phyloP scores from a whole-genome alignment of 2,797 vertebrate genomes.

The Halcyon smyrnensis region DNA sequence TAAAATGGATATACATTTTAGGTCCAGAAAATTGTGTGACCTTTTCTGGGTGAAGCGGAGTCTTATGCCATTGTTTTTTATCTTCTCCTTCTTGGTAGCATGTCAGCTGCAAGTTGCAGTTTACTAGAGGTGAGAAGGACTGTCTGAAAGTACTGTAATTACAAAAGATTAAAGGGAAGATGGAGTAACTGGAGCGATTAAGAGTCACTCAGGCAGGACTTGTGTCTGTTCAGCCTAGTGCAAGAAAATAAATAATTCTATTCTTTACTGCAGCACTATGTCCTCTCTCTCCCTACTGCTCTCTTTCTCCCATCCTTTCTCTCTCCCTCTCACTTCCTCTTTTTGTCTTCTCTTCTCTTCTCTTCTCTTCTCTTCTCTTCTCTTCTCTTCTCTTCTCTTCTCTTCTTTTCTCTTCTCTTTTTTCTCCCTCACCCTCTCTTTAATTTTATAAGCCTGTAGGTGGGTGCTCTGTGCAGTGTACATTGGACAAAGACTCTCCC shows the following conservation, averaged over 20 bases:
- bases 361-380: too few species aligned
- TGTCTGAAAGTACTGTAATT: neutral
- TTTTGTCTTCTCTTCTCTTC: too few species aligned
- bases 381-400: too few species aligned
- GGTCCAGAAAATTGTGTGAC: neutral
- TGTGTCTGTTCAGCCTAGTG: neutral
- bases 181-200: neutral
- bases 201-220: neutral
- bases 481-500: neutral
- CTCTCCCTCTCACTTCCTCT: too few species aligned
- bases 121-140: neutral
- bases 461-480: neutral
- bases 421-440: too few species aligned
- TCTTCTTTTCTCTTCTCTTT: too few species aligned
- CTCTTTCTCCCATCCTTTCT: too few species aligned
- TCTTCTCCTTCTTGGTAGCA: neutral
- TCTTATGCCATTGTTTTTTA: neutral
- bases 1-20: neutral
- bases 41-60: neutral
- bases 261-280: neutral
- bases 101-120: neutral
- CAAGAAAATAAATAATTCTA: neutral
- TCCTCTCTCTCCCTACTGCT: neutral
- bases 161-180: slow-evolving; percentile 11
- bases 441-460: neutral